phyloP scores from a whole-genome alignment of 2,888 invertebrate genomes.

The Fabriciana adippe region DNA sequence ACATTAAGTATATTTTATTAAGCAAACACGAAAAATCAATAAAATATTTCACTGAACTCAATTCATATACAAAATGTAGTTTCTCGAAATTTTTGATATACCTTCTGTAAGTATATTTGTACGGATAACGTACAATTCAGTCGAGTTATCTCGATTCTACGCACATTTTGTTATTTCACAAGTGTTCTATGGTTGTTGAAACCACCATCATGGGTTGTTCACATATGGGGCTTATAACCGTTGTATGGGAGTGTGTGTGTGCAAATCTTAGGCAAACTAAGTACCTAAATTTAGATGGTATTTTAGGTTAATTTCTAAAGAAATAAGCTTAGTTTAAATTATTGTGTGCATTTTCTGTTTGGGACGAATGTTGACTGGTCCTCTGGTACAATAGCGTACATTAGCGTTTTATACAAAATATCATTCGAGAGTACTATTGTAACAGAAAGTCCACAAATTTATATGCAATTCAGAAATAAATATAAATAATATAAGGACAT shows the following conservation, averaged over 20 bases:
- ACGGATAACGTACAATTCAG: too few relatives aligned
- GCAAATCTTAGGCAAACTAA: constrained; percentile 66
- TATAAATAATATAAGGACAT: constrained; percentile 77
- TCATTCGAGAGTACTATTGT: constrained; percentile 79
- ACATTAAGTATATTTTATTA: too few relatives aligned
- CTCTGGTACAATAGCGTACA: constrained; percentile 75
- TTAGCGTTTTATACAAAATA: constrained; percentile 78
- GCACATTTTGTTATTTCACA: constrained; percentile 49
- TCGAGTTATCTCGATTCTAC: constrained; percentile 22
- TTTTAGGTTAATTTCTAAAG: constrained; percentile 74
- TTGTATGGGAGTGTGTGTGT: constrained; percentile 68
- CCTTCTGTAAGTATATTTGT: not conserved
- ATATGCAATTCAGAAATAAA: constrained; percentile 80
- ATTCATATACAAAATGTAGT: not conserved
- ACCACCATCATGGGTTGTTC: not conserved
- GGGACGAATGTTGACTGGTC: constrained; percentile 63
- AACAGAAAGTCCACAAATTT: constrained; percentile 82
- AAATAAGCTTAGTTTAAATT: constrained; percentile 74
- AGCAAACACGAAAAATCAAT: too few relatives aligned
- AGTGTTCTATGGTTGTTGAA: constrained; percentile 11
- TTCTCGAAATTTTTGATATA: constrained; percentile 4
- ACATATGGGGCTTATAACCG: constrained; percentile 36
- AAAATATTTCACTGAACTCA: too few relatives aligned
- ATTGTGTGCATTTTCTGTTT: constrained; percentile 80
- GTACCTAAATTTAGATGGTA: constrained; percentile 73